These are phyloP conservation scores for Cistogaster globosa DNA, from an alignment of 2,888 invertebrate genomes.

Conservation along the genomic window DNA sequence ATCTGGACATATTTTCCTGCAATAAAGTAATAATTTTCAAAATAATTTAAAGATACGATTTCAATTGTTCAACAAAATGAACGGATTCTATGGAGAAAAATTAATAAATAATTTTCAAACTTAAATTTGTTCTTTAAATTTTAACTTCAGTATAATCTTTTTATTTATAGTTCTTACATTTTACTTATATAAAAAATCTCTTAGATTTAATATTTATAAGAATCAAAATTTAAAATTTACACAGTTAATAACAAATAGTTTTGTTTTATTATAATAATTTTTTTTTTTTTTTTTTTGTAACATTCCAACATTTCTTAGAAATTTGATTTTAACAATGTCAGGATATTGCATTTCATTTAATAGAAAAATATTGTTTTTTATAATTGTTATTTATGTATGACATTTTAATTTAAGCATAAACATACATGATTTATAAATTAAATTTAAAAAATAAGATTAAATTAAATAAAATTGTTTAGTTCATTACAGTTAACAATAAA, in stretches of 20 bases:
- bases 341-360: conserved; percentile 36
- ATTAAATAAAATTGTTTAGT: not conserved
- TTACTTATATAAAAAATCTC: conserved; percentile 58
- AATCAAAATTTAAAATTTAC: conserved; percentile 41
- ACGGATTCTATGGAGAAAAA: too few relatives aligned
- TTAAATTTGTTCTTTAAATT: not conserved
- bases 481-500: too few relatives aligned
- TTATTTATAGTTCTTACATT: conserved; percentile 44
- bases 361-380: conserved; percentile 9
- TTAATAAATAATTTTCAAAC: too few relatives aligned
- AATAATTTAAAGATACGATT: too few relatives aligned
- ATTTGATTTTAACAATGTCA: conserved; percentile 52
- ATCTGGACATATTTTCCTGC: too few relatives aligned
- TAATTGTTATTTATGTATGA: conserved; percentile 14
- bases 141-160: conserved; percentile 41
- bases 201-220: conserved; percentile 50
- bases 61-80: too few relatives aligned
- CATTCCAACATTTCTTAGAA: conserved; percentile 36
- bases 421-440: conserved; percentile 2
- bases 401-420: conserved; percentile 18
- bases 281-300: too few relatives aligned
- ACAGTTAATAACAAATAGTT: conserved; percentile 57
- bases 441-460: not conserved
- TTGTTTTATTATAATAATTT: conserved; percentile 6
- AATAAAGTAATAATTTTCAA: too few relatives aligned